phyloP scores from a whole-genome alignment of 2,797 vertebrate genomes.

The Arremon brunneinucha region DNA sequence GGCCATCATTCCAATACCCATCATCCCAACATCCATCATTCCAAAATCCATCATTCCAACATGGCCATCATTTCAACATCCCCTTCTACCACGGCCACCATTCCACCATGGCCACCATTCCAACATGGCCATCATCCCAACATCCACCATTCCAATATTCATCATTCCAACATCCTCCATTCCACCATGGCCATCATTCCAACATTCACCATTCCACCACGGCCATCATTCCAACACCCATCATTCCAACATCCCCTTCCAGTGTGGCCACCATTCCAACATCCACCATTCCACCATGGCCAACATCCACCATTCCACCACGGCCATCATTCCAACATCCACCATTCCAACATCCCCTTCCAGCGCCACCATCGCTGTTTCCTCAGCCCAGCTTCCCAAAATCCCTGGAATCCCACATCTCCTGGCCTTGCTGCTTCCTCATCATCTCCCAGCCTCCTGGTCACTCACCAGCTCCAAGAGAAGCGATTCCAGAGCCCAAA shows the following conservation, averaged over 20 bases:
- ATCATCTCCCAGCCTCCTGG: neutral
- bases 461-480: neutral
- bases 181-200: too few relatives aligned
- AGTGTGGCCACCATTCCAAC: too few relatives aligned
- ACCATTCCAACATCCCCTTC: neutral
- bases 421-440: rapidly evolving
- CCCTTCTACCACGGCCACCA: too few relatives aligned
- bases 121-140: neutral
- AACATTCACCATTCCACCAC: neutral
- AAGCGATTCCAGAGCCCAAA: neutral
- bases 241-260: neutral
- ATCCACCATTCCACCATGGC: rapidly evolving
- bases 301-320: neutral
- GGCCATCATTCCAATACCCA: too few relatives aligned
- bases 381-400: neutral
- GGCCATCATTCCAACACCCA: too few relatives aligned
- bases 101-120: too few relatives aligned
- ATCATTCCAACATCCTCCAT: rapidly evolving
- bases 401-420: rapidly evolving
- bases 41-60: neutral
- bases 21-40: too few relatives aligned
- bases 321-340: too few relatives aligned
- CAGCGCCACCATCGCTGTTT: rapidly evolving
- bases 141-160: too few relatives aligned
- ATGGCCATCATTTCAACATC: too few relatives aligned